These are phyloP conservation scores for Coelopa frigida DNA, from an alignment of 1,140 invertebrate species.

Conservation along the genomic window DNA sequence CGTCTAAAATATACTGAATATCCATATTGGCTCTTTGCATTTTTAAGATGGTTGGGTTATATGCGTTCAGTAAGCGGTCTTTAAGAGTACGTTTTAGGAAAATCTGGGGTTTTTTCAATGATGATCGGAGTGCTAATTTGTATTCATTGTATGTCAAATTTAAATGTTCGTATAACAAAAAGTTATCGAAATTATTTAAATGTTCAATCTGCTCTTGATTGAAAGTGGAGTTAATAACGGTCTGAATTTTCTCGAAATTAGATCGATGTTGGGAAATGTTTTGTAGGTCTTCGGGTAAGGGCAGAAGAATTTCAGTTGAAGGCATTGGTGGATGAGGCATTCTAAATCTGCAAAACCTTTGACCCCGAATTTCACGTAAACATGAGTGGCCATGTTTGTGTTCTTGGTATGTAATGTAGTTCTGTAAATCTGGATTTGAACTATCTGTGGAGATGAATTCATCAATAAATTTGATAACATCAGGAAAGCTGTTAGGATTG, in stretches of 20 bases:
- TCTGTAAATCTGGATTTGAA: not conserved
- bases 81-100: slow-evolving; percentile 16
- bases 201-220: not conserved
- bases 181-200: slow-evolving; percentile 1
- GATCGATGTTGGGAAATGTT: not conserved
- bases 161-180: slow-evolving; percentile 1
- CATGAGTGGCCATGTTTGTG: slow-evolving; percentile 10
- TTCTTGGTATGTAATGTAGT: slow-evolving; percentile 5
- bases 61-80: slow-evolving; percentile 26
- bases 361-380: slow-evolving; percentile 1
- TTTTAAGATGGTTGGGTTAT: slow-evolving; percentile 21
- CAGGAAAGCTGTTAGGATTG: slow-evolving; percentile 22
- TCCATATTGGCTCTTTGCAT: slow-evolving; percentile 32
- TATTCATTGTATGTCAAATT: not conserved
- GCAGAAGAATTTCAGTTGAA: slow-evolving; percentile 6
- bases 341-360: slow-evolving; percentile 7
- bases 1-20: slow-evolving; percentile 31
- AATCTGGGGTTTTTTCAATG: slow-evolving; percentile 8
- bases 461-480: slow-evolving; percentile 16
- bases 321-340: slow-evolving; percentile 9
- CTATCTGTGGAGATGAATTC: slow-evolving; percentile 13
- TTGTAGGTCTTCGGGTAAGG: not conserved
- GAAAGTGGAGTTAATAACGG: not conserved
- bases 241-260: slow-evolving; percentile 6
- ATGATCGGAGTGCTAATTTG: slow-evolving; percentile 8